Conservation (phyloP, 2,113 vertebrate genomes). For the Riparia riparia region DNA sequence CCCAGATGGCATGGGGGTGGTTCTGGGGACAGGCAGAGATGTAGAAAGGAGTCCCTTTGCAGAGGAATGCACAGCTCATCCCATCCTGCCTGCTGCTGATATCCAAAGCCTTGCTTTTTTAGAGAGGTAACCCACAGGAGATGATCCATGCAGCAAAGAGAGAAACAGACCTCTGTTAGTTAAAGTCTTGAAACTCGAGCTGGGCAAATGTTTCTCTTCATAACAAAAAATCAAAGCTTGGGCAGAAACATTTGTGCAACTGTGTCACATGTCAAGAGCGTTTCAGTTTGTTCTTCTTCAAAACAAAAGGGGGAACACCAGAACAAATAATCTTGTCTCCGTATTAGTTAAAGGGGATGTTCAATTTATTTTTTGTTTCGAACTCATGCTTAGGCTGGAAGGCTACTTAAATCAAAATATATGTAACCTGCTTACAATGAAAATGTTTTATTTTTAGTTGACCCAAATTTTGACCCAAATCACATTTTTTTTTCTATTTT, state of each 20-base stretch:
- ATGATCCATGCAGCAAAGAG: neutral
- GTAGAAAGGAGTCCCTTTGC: neutral
- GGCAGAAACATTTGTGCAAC: neutral
- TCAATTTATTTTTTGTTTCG: neutral
- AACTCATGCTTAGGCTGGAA: neutral
- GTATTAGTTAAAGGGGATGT: neutral
- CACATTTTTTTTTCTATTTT: neutral
- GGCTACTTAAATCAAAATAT: neutral
- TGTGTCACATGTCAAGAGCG: neutral
- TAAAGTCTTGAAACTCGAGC: neutral
- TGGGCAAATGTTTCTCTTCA: neutral
- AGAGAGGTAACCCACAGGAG: neutral
- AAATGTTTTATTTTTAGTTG: neutral
- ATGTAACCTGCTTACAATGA: neutral
- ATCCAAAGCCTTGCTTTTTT: neutral
- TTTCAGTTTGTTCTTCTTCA: neutral
- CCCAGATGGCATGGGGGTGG: neutral
- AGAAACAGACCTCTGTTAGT: neutral
- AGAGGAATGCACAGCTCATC: neutral
- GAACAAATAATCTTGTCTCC: neutral
- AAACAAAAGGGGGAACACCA: neutral
- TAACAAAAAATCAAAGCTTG: neutral
- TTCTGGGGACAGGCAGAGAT: neutral
- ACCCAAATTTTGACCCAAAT: slow-evolving; percentile 39
- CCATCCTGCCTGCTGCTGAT: neutral